Base-by-base conservation (phyloP, 1,140 invertebrate species). In the Drosophila pallidifrons region DNA sequence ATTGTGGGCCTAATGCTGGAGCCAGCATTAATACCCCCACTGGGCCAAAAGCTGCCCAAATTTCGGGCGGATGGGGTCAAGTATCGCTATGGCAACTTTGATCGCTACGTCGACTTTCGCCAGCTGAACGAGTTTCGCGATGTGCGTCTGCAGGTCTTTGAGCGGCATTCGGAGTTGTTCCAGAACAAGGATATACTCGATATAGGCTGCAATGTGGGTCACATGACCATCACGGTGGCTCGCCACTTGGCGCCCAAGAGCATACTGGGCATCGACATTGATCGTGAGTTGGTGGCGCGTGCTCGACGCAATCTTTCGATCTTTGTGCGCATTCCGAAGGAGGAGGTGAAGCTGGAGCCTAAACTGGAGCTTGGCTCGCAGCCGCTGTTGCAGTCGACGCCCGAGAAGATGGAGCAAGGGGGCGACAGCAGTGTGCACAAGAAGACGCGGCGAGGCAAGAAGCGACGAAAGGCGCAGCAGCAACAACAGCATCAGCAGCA, bases 131-230 rank as follows among this genome's bases (percentile, higher is more conserved):
- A 96, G 49, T 96, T 96, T 68, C 93, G 95, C 68, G 99, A 99
- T 93, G 93, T 96, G 30, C 94, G 99, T 54, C 93, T 99, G 51
- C 95, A 95, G 75, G 95, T 96, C 57, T 96, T 99, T 79, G 94
- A 94, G 46, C 94, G 95, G 71, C 95, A 97, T 73, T 93, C 94
- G 47, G 96, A 98, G 79, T 94, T 99, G 90, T 99, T 99, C 92
- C 93, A 95, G 72, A 95, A 96, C 10, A 99, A 98, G 93, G 96
- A 98, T 93, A 96, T 99, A 20, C 94, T 99, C 45, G 99, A 99
- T 91, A 97, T 99, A 91, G 99, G 99, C 7, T 99, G 99, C 93
- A 99, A 99, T 94, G 96, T 98, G 77, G 99, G 99, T 2, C 97
- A 99, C 91, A 95, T 99, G 51, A 99, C 98, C 2, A 94, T 97